Base-by-base conservation (phyloP, 2,113 vertebrate genomes). In the Psammodynastes pulverulentus region DNA sequence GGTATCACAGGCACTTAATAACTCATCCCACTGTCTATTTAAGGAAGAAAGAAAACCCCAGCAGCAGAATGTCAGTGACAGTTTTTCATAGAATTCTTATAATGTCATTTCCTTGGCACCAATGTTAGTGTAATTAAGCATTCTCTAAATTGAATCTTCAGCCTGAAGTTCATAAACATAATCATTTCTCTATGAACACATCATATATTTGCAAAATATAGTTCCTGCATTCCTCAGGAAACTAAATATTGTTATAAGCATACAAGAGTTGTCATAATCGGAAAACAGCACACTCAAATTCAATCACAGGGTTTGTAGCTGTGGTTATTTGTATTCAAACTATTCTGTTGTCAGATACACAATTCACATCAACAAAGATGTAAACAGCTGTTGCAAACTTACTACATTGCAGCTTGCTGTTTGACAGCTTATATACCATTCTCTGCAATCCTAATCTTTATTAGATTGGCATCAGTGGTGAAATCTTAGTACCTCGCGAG, bases 91-190 rank as follows among this genome's bases (percentile, higher is more conserved):
- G 91, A 93, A 95, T 95, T 95, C 94, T 95, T 93, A 95, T 92
- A 94, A 92, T 95, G 94, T 95, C 95, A 95, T 95, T 96, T 96
- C 94, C 92, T 96, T 96, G 96, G 96, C 95, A 95, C 86, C 67
- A 95, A 94, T 89, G 84, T 93, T 94, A 62, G 93, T 86, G 43
- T 92, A 96, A 97, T 97, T 96, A 96, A 96, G 93, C 94, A 94
- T 95, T 95, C 92, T 96, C 90, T 72, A 95, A 96, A 95, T 97
- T 97, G 95, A 96, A 96, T 96, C 93, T 95, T 92, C 88, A 91
- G 93, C 95, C 94, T 96, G 94, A 92, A 95, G 95, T 94, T 96
- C 95, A 94, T 95, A 97, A 97, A 95, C 95, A 96, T 58, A 19
- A 92, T 87, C 86, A 88, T 95, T 94, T 95, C 88, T 94, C 89